Conservation (phyloP, 1,140 invertebrate species). For the Drosophila pseudoobscura region DNA sequence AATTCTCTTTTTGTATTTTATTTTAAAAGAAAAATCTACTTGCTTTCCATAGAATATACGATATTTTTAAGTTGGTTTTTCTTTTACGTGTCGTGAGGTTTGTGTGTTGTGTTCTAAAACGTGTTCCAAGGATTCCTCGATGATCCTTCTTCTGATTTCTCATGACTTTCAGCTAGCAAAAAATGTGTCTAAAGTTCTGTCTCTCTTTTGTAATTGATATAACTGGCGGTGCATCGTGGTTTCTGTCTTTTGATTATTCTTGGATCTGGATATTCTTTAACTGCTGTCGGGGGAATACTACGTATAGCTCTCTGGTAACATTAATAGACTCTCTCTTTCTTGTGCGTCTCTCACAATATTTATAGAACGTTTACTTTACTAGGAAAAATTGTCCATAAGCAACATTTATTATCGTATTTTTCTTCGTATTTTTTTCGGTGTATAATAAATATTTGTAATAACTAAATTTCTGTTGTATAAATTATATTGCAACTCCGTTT, state of each 20-base stretch:
- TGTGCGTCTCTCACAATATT: slow-evolving; percentile 55
- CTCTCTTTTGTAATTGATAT: slow-evolving; percentile 64
- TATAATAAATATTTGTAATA: slow-evolving; percentile 65
- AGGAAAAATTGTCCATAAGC: slow-evolving; percentile 67
- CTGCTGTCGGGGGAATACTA: slow-evolving; percentile 17
- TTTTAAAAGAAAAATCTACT: slow-evolving; percentile 37
- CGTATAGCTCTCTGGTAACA: slow-evolving; percentile 21
- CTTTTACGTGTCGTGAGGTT: slow-evolving; percentile 58
- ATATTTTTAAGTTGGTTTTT: slow-evolving; percentile 15
- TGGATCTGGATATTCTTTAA: slow-evolving; percentile 4
- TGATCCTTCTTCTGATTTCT: slow-evolving; percentile 10
- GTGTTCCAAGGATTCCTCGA: slow-evolving; percentile 34
- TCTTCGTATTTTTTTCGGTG: slow-evolving; percentile 23
- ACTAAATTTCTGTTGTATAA: slow-evolving; percentile 44
- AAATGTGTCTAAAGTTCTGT: slow-evolving; percentile 36
- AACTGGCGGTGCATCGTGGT: slow-evolving; percentile 70
- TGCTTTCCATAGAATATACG: slow-evolving; percentile 15
- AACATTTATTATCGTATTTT: slow-evolving; percentile 52
- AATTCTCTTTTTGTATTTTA: slow-evolving; percentile 25
- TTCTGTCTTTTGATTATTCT: slow-evolving; percentile 42
- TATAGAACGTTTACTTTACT: slow-evolving; percentile 47
- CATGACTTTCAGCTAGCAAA: slow-evolving; percentile 33
- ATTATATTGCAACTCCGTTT: slow-evolving; percentile 65
- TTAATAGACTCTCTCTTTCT: slow-evolving; percentile 24
- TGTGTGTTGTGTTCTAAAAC: slow-evolving; percentile 68